Conservation (phyloP, 2,113 vertebrate genomes). For the Oncorhynchus keta region DNA sequence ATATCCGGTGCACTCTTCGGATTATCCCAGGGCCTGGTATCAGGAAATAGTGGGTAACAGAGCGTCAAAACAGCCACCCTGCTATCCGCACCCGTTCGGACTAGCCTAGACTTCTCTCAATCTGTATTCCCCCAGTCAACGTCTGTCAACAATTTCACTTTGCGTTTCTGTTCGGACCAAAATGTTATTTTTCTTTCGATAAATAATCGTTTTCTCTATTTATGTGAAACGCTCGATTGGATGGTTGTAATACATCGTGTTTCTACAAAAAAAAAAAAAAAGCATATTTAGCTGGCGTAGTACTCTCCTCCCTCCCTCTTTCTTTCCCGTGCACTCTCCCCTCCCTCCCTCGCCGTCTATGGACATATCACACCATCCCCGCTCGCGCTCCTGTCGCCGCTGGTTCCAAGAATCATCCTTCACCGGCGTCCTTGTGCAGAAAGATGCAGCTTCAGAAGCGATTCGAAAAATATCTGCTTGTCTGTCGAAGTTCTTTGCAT, state of each 20-base stretch:
- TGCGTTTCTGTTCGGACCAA: not conserved
- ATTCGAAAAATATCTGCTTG: conserved; percentile 2
- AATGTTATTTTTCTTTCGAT: not conserved
- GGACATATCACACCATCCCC: conserved; percentile 64
- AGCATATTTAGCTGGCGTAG: conserved; percentile 63
- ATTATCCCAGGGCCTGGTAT: conserved; percentile 62
- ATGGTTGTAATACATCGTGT: conserved; percentile 26
- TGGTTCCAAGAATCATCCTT: conserved; percentile 20
- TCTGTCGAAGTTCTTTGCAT: conserved; percentile 6
- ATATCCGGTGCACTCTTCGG: conserved; percentile 73
- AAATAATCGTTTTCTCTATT: not conserved
- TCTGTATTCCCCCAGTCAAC: not conserved
- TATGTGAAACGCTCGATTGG: not conserved
- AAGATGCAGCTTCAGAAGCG: not conserved
- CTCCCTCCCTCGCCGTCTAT: conserved; percentile 42
- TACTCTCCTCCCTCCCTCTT: conserved; percentile 49
- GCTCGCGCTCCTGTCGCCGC: conserved; percentile 37
- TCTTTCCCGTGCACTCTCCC: conserved; percentile 21
- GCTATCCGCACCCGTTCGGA: conserved; percentile 16
- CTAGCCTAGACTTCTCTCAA: not conserved
- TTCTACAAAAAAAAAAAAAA: conserved; percentile 49
- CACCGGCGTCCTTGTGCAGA: not conserved
- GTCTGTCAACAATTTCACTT: not conserved
- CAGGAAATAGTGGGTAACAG: conserved; percentile 50
- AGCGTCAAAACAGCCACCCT: conserved; percentile 32